A percentile compares a stretch with the other conserved stretches of the same genome.
Conservation (phyloP, 2,797 vertebrate species). For the Benthosema pterotum region DNA sequence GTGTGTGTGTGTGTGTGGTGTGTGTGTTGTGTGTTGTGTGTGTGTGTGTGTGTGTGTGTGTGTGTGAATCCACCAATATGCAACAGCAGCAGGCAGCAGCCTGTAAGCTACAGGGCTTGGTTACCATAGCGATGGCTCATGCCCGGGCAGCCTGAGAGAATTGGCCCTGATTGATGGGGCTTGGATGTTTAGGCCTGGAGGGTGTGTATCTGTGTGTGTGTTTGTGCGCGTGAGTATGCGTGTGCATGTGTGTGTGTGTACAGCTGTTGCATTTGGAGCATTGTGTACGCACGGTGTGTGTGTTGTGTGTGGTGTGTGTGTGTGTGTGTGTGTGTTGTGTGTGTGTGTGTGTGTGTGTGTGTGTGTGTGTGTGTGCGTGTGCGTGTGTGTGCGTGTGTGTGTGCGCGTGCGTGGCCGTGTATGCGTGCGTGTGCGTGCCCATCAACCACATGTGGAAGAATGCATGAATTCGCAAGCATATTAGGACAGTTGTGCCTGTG, state of each 20-base stretch:
- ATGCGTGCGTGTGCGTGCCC: neutral
- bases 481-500: too few relatives aligned
- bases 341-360: neutral
- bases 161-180: constrained; percentile 68
- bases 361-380: neutral
- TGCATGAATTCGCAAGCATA: too few relatives aligned
- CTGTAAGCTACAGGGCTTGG: constrained; percentile 48
- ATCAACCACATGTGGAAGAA: too few relatives aligned
- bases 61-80: constrained; percentile 54
- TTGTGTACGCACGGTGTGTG: neutral
- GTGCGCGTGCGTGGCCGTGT: constrained; percentile 10
- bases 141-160: constrained; percentile 61
- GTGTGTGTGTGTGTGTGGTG: neutral
- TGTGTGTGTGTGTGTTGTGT: neutral
- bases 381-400: neutral
- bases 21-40: constrained; percentile 23
- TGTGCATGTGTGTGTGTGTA: neutral
- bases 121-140: constrained; percentile 64
- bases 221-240: neutral
- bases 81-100: constrained; percentile 64
- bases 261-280: too few relatives aligned
- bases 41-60: constrained; percentile 29
- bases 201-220: constrained; percentile 17
- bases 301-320: neutral
- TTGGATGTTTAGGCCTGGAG: constrained; percentile 54